Conservation (phyloP, 2,888 invertebrate genomes). For the Darwinula stevensoni region DNA sequence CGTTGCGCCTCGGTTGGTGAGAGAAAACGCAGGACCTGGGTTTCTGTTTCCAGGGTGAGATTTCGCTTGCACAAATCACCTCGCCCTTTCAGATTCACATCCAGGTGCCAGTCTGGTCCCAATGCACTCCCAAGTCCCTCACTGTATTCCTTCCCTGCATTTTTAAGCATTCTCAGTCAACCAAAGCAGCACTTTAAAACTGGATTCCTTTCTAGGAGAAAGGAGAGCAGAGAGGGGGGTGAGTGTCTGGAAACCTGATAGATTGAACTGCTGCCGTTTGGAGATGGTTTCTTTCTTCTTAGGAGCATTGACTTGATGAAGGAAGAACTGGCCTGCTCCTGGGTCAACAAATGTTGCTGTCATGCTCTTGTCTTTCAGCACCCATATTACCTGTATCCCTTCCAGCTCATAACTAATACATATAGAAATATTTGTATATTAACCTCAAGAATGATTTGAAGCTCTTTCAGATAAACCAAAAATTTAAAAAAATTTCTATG, state of each 20-base stretch:
- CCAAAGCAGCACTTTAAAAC: too few relatives aligned
- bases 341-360: slow-evolving; percentile 82
- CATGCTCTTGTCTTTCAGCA: slow-evolving; percentile 69
- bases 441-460: too few relatives aligned
- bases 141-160: slow-evolving; percentile 1
- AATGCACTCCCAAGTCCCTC: slow-evolving; percentile 44
- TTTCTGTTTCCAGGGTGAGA: slow-evolving; percentile 19
- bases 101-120: slow-evolving; percentile 76
- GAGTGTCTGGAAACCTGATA: background rate
- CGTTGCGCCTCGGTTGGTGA: too few relatives aligned
- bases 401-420: slow-evolving; percentile 43
- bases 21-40: slow-evolving; percentile 14
- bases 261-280: too few relatives aligned
- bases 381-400: slow-evolving; percentile 66
- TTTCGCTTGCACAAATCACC: too few relatives aligned
- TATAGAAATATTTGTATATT: too few relatives aligned
- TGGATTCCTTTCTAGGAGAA: too few relatives aligned
- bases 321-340: slow-evolving; percentile 79
- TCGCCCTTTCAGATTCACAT: too few relatives aligned
- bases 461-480: too few relatives aligned
- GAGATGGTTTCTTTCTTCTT: too few relatives aligned
- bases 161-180: slow-evolving; percentile 1
- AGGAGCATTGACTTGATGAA: too few relatives aligned
- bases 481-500: too few relatives aligned
- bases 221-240: slow-evolving; percentile 5